Evolutionary conservation across 2,888 invertebrate genomes (phyloP).

Genomic region (Melinaea menophilus): DNA sequence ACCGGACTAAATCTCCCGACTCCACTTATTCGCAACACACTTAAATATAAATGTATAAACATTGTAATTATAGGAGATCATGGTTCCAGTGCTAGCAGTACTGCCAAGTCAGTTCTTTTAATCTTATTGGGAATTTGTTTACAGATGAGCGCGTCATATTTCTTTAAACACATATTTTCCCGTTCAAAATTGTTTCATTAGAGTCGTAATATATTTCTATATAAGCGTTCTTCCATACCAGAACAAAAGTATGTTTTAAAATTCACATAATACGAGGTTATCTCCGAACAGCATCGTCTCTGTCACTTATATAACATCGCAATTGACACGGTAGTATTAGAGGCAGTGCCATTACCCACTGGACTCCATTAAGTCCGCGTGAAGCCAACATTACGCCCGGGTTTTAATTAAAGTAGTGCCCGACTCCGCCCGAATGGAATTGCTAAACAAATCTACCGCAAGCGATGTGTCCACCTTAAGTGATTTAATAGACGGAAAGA

Average conservation of each 20-base stretch:
- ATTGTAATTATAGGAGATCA: slow-evolving; percentile 28
- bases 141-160: slow-evolving; percentile 13
- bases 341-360: slow-evolving; percentile 67
- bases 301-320: slow-evolving; percentile 42
- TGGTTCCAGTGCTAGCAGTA: slow-evolving; percentile 30
- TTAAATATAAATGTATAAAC: slow-evolving; percentile 29
- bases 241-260: background rate
- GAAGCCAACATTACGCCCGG: slow-evolving; percentile 70
- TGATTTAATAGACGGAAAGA: slow-evolving; percentile 77
- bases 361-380: slow-evolving; percentile 74
- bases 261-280: background rate
- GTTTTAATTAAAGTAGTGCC: slow-evolving; percentile 76
- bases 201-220: too few species aligned
- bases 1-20: slow-evolving; percentile 50
- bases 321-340: slow-evolving; percentile 73
- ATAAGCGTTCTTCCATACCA: too few species aligned
- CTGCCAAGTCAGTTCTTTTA: slow-evolving; percentile 31
- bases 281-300: slow-evolving; percentile 12
- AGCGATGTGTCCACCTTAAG: slow-evolving; percentile 77
- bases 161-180: background rate
- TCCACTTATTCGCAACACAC: slow-evolving; percentile 26
- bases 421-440: slow-evolving; percentile 65
- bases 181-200: background rate
- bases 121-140: slow-evolving; percentile 23
- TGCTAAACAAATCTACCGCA: slow-evolving; percentile 77